Evolutionary conservation across 2,797 vertebrate genomes (phyloP), one percentile per base, ranked within the genome.

Genomic region (Threskiornis aethiopicus): DNA sequence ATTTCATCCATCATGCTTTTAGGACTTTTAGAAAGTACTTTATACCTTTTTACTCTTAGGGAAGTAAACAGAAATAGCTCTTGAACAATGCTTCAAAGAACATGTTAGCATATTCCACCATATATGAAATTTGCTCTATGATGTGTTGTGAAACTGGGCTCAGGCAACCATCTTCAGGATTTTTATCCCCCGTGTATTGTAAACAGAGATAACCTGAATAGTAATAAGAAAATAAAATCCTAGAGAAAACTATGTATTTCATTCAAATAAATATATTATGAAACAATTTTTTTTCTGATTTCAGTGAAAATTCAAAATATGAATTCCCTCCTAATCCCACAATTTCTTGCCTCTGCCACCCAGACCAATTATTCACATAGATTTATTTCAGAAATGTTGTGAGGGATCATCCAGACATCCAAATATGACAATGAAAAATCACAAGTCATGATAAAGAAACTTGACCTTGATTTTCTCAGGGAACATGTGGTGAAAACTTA

Each of bases 401-500:
- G 22, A 73, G 16, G 29, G 2, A 66, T 80, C 59, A 83, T 52
- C 11, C 39, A 59, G 26, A 61, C 2, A 7, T 67, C 7, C 33
- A 72, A n/a, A 47, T 51, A 42, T 5, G 29, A 57, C 39, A 84
- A 71, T 17, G 21, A 37, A 70, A 73, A 57, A 31, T 51, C 37
- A 55, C 8, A 72, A 69, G 39, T 39, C 37, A 35, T 24, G 7
- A 31, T 83, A 67, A 87, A 35, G 41, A 85, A 77, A 55, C n/a
- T 31, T 84, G 77, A 73, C 78, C 59, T 84, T 66, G 39, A 55
- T 86, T 86, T 91, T 69, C 49, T 62, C 35, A 35, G 65, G 39
- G 59, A 89, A 71, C 49, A 57, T 67, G 41, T 81, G 73, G 73
- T 81, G 62, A 86, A 57, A 77, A 29, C 61, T 75, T 72, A 44